Evolutionary conservation across 2,888 invertebrate species (phyloP).

Genomic region (Odontocolon sp.): DNA sequence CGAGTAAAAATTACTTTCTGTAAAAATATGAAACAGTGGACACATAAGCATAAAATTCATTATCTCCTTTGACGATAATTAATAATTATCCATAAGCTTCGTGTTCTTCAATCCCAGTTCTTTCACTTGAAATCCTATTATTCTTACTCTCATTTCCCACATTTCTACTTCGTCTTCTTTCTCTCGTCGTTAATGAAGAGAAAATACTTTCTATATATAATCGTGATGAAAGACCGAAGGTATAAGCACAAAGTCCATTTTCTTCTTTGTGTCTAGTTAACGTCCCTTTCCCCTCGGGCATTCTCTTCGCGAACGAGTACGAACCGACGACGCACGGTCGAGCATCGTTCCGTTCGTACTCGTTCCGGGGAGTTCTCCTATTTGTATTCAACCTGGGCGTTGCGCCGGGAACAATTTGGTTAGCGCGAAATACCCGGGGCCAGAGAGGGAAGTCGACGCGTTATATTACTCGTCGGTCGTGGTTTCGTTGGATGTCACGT

Average conservation of each 20-base stretch:
- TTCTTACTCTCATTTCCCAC: not conserved
- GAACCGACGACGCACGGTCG: not conserved
- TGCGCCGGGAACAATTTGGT: constrained; percentile 55
- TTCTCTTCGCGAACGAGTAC: not conserved
- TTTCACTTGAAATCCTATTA: too few relatives aligned
- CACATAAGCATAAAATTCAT: too few relatives aligned
- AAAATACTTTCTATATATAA: not conserved
- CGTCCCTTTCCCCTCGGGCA: not conserved
- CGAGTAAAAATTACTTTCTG: too few relatives aligned
- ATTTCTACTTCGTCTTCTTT: not conserved
- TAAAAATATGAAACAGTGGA: too few relatives aligned
- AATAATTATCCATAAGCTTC: not conserved
- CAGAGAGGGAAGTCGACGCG: constrained; percentile 1
- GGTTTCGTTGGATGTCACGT: constrained; percentile 45
- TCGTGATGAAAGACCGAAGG: not conserved
- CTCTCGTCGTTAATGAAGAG: not conserved
- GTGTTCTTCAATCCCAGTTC: not conserved
- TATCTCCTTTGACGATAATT: too few relatives aligned
- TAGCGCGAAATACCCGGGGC: constrained; percentile 45
- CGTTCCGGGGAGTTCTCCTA: constrained; percentile 19
- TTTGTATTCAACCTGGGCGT: constrained; percentile 55
- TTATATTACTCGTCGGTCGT: constrained; percentile 44
- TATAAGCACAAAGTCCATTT: constrained; percentile 1
- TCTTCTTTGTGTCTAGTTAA: constrained; percentile 1
- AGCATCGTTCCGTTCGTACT: not conserved